Conservation (phyloP, 2,888 invertebrate genomes). For the Drosophila anomelani region DNA sequence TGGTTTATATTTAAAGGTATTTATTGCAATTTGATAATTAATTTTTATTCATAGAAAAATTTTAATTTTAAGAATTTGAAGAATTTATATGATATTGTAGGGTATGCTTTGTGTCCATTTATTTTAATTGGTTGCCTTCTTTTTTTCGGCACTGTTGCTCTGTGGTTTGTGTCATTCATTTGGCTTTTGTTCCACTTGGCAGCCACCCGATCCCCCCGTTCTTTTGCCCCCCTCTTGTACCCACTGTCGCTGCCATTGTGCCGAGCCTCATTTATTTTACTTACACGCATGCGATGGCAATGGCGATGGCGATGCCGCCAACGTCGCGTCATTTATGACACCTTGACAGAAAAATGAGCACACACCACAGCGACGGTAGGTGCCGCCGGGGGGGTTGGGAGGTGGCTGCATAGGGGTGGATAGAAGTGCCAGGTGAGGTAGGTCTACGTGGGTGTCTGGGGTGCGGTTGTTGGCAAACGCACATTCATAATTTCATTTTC, state of each 20-base stretch:
- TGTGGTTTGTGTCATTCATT: conserved; percentile 80
- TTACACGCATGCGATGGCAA: conserved; percentile 70
- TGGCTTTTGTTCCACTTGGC: conserved; percentile 75
- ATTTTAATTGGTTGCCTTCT: not conserved
- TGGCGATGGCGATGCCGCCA: conserved; percentile 48
- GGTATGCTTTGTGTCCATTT: conserved; percentile 40
- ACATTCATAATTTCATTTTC: conserved; percentile 80
- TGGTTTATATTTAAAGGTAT: too few relatives aligned
- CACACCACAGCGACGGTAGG: conserved; percentile 36
- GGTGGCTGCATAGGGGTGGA: not conserved
- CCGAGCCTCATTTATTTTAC: conserved; percentile 80
- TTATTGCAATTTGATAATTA: too few relatives aligned
- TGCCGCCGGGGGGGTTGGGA: not conserved
- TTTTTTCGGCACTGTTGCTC: conserved; percentile 63
- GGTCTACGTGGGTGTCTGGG: conserved; percentile 60
- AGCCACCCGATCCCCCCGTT: conserved; percentile 55
- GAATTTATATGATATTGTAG: not conserved
- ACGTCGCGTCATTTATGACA: conserved; percentile 80
- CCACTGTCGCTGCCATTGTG: conserved; percentile 56
- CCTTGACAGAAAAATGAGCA: conserved; percentile 81
- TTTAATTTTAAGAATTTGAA: not conserved
- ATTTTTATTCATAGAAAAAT: too few relatives aligned
- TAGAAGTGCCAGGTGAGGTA: conserved; percentile 59
- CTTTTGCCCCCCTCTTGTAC: not conserved
- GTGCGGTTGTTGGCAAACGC: conserved; percentile 75